Percentiles rank a stretch among this genome's conserved stretches.
Evolutionary conservation across 2,797 vertebrate genomes (phyloP).

Genomic region (Cebuella pygmaea): DNA sequence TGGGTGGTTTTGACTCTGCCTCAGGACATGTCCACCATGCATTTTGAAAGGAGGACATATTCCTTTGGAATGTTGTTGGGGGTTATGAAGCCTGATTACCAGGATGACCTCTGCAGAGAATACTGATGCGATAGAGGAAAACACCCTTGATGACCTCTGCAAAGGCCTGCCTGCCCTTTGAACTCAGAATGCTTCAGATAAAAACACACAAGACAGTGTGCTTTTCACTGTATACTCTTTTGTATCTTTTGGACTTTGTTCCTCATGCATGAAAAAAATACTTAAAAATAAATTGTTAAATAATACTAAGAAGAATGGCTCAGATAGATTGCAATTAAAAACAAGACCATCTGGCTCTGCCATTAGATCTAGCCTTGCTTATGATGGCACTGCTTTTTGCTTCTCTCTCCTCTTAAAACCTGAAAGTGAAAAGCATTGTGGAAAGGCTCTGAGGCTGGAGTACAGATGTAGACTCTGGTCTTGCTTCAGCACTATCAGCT

Average conservation of each 20-base stretch:
- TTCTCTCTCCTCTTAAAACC: background rate
- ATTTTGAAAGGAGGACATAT: background rate
- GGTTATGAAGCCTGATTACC: background rate
- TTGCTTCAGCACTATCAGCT: background rate
- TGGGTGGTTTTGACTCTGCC: background rate
- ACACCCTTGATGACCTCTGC: background rate
- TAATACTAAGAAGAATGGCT: conserved; percentile 33
- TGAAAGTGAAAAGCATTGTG: background rate
- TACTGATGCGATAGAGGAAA: background rate
- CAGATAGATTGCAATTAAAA: background rate
- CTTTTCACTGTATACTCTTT: background rate
- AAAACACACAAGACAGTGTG: background rate
- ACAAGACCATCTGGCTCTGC: background rate
- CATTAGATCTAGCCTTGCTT: background rate
- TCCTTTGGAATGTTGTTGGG: background rate
- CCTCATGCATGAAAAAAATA: background rate
- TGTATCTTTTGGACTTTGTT: background rate
- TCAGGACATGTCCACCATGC: background rate
- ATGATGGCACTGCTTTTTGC: background rate
- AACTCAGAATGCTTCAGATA: background rate
- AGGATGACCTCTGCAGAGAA: background rate
- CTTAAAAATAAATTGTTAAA: background rate
- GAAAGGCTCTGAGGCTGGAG: background rate
- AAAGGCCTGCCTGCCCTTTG: background rate
- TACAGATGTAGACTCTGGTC: background rate